Conservation (phyloP, 2,797 vertebrate species). For the Anguilla anguilla region DNA sequence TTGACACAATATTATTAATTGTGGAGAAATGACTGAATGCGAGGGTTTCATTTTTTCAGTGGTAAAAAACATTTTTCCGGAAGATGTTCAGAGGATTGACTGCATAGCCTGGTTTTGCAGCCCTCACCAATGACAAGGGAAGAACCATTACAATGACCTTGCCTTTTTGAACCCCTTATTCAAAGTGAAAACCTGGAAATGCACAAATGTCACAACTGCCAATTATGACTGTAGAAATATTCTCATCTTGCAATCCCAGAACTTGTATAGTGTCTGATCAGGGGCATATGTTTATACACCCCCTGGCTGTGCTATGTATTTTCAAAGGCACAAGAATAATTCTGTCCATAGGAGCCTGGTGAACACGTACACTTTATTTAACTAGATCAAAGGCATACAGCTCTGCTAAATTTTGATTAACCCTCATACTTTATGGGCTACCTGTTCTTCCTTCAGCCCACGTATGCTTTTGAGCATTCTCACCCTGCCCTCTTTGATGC, state of each 20-base stretch:
- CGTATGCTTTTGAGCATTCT: not conserved
- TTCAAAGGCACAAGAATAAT: not conserved
- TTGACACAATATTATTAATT: not conserved
- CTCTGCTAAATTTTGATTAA: conserved; percentile 14
- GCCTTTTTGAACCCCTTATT: not conserved
- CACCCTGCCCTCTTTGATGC: not conserved
- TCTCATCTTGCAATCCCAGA: not conserved
- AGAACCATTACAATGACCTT: not conserved
- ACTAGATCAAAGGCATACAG: conserved; percentile 17
- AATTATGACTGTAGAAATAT: not conserved
- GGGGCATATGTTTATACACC: not conserved
- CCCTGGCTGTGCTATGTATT: conserved; percentile 4
- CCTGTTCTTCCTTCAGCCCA: not conserved
- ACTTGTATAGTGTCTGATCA: conserved; percentile 5
- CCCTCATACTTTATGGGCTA: not conserved
- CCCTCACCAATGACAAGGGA: not conserved
- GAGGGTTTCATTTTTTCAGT: not conserved
- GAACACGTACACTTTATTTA: not conserved
- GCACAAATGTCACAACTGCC: not conserved
- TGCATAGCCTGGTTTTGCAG: not conserved
- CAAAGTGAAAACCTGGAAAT: not conserved
- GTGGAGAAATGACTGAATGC: not conserved
- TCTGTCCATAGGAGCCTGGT: conserved; percentile 5
- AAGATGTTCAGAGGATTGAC: not conserved
- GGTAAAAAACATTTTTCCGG: not conserved